phyloP scores from a whole-genome alignment of 1,140 invertebrate species.

The Drosophila navojoa region DNA sequence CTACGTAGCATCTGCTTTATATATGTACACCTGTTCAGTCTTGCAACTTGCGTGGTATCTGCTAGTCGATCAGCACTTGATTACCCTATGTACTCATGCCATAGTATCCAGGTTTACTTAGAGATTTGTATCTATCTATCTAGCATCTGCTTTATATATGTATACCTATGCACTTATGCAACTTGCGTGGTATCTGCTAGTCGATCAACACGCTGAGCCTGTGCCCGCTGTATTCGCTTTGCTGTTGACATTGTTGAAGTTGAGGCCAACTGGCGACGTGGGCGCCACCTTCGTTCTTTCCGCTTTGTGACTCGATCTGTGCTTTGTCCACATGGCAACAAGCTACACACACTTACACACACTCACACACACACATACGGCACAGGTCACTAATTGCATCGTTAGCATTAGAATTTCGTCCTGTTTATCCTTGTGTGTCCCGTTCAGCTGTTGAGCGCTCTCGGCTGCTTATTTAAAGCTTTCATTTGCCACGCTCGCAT shows the following conservation, averaged over 20 bases:
- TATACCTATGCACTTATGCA: no score
- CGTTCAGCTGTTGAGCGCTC: neutral
- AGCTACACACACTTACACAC: conserved; percentile 2
- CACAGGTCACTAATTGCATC: conserved; percentile 66
- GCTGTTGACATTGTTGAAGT: neutral
- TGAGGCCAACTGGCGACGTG: neutral
- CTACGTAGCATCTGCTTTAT: no score
- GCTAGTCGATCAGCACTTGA: no score
- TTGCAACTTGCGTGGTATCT: no score
- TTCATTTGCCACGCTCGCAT: conserved; percentile 27
- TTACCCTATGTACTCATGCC: conserved; percentile 5
- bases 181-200: neutral
- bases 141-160: no score
- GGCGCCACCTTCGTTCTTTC: neutral
- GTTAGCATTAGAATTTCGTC: conserved; percentile 48
- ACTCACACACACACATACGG: conserved; percentile 15
- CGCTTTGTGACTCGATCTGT: neutral
- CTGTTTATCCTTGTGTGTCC: conserved; percentile 5
- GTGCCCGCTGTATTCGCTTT: neutral
- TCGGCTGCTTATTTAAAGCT: conserved; percentile 5
- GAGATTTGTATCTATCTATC: no score
- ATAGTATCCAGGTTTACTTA: no score
- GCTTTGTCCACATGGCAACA: conserved; percentile 9
- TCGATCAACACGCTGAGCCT: neutral
- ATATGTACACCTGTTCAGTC: no score